Evolutionary conservation across 2,888 invertebrate species (phyloP).

Genomic region (Drosophila hamatofila): DNA sequence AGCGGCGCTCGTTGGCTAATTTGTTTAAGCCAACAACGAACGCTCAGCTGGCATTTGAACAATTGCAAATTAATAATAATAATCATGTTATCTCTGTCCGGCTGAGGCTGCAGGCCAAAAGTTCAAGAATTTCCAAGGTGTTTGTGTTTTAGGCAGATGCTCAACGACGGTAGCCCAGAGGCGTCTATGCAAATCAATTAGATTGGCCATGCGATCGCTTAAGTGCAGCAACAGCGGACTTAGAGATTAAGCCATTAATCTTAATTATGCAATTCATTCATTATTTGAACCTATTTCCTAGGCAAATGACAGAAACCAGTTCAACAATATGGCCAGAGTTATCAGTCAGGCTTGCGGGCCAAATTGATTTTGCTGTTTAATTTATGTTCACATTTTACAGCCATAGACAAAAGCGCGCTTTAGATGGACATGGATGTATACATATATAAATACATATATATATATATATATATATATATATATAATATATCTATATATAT

Average conservation of each 20-base stretch:
- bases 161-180: constrained; percentile 7
- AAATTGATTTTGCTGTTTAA: constrained; percentile 52
- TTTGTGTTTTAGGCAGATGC: not conserved
- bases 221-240: constrained; percentile 32
- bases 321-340: constrained; percentile 28
- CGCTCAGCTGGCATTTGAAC: constrained; percentile 49
- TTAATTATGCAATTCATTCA: constrained; percentile 45
- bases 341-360: constrained; percentile 44
- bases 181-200: constrained; percentile 54
- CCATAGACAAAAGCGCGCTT: constrained; percentile 37
- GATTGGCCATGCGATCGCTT: constrained; percentile 32
- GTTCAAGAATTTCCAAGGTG: constrained; percentile 55
- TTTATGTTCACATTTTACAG: constrained; percentile 60
- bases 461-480: not conserved
- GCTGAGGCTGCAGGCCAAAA: constrained; percentile 35
- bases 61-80: constrained; percentile 70
- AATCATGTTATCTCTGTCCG: constrained; percentile 33
- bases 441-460: not conserved
- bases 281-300: constrained; percentile 47
- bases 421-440: constrained; percentile 17
- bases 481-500: not conserved
- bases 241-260: constrained; percentile 46
- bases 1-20: constrained; percentile 43
- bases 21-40: constrained; percentile 35
- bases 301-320: constrained; percentile 58